A percentile compares a stretch with the other conserved stretches of the same genome.
Conservation (phyloP, 2,797 vertebrate genomes). For the Pterois miles region DNA sequence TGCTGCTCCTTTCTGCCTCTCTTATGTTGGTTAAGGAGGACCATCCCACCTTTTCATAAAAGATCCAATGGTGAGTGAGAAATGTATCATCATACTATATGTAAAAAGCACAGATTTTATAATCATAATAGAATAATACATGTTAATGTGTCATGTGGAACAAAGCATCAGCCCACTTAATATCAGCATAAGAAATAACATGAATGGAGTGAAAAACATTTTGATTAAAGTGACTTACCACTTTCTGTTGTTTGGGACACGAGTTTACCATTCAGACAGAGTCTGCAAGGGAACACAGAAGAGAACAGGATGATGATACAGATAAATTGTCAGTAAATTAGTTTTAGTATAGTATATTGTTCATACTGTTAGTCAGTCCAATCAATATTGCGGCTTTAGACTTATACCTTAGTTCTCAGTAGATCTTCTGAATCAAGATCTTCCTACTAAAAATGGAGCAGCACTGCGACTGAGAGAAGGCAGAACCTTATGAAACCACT, state of each 20-base stretch:
- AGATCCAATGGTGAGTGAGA: not conserved
- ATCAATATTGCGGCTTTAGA: not conserved
- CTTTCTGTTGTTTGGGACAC: constrained; percentile 82
- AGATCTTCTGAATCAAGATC: not conserved
- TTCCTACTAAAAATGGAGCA: not conserved
- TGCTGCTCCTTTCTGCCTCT: no score
- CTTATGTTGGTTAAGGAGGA: no score
- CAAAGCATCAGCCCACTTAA: not conserved
- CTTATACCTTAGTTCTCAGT: not conserved
- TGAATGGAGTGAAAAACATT: not conserved
- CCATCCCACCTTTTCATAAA: not conserved
- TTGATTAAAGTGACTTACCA: constrained; percentile 74
- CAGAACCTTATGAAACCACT: not conserved
- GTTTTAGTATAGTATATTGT: not conserved
- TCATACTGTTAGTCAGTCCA: not conserved
- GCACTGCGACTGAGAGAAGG: not conserved
- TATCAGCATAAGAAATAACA: not conserved
- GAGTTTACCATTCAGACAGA: constrained; percentile 91
- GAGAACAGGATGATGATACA: not conserved
- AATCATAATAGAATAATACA: not conserved
- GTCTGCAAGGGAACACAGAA: constrained; percentile 76
- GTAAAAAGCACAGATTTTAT: not conserved
- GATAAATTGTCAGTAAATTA: not conserved
- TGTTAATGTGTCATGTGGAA: not conserved
- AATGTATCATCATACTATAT: not conserved